Conservation (phyloP, 1,140 invertebrate genomes). For the Leguminivora glycinivorella region DNA sequence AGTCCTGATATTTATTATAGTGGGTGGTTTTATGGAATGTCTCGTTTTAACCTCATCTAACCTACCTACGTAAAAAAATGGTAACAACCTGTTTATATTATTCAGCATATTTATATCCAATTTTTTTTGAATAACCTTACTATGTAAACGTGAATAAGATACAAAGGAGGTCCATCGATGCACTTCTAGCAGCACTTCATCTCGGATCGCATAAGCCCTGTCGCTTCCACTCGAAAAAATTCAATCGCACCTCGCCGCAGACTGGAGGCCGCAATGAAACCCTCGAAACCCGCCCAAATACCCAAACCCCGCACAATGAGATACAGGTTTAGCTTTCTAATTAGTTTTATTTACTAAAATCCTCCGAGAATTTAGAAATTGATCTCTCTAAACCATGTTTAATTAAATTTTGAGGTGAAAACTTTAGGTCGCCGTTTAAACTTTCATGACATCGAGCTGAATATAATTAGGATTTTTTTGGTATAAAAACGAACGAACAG, state of each 20-base stretch:
- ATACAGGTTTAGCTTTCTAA: conserved; percentile 47
- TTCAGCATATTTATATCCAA: neutral
- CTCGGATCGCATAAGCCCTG: conserved; percentile 50
- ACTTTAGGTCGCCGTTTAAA: neutral
- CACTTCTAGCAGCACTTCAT: conserved; percentile 4
- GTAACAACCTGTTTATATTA: too few species aligned
- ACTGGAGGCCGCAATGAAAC: conserved; percentile 66
- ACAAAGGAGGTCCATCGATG: neutral
- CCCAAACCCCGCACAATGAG: conserved; percentile 50
- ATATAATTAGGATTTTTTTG: neutral
- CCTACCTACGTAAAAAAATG: too few species aligned
- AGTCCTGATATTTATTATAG: too few species aligned
- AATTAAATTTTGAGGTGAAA: neutral
- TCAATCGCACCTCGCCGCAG: conserved; percentile 68
- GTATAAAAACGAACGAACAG: neutral
- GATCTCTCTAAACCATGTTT: neutral
- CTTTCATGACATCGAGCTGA: neutral
- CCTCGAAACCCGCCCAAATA: conserved; percentile 68
- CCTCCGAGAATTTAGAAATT: neutral
- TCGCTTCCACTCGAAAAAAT: conserved; percentile 76
- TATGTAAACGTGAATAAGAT: too few species aligned
- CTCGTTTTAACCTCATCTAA: too few species aligned
- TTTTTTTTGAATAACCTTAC: neutral
- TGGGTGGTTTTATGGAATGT: too few species aligned
- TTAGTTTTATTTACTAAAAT: conserved; percentile 41